phyloP scores from a whole-genome alignment of 35 echinoderm and acorn worm genomes.

The Anneissia japonica region DNA sequence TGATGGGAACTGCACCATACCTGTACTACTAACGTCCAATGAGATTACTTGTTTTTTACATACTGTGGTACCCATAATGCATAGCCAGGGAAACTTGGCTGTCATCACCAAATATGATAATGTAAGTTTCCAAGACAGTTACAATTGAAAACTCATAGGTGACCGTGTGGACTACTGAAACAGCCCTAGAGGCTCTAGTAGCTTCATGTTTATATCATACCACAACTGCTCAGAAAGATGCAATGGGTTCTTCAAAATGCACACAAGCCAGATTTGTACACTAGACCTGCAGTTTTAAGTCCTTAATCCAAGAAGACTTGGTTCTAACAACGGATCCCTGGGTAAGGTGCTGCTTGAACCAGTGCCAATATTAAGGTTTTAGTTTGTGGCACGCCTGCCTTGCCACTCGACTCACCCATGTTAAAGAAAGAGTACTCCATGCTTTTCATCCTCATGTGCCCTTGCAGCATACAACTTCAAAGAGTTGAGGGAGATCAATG shows the following conservation, averaged over 20 bases:
- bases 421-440: too few relatives aligned
- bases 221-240: not conserved
- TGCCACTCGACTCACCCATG: too few relatives aligned
- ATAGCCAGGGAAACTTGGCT: not conserved
- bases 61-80: not conserved
- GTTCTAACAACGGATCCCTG: too few relatives aligned
- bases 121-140: not conserved
- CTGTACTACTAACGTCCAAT: conserved; percentile 23
- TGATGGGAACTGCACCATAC: conserved; percentile 1
- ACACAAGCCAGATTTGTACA: too few relatives aligned
- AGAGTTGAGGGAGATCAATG: too few relatives aligned
- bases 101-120: not conserved
- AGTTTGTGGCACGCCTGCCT: too few relatives aligned
- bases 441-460: too few relatives aligned
- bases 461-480: too few relatives aligned
- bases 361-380: too few relatives aligned
- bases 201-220: not conserved
- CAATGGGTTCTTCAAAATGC: not conserved
- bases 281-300: too few relatives aligned
- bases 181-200: not conserved
- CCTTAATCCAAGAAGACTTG: too few relatives aligned
- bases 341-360: too few relatives aligned
- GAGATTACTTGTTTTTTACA: conserved; percentile 38
- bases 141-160: not conserved
- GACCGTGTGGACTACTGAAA: not conserved